Evolutionary conservation across 2,113 vertebrate genomes (phyloP), one percentile per base, ranked within the genome.

Genomic region (Melanerpes aurifrons): DNA sequence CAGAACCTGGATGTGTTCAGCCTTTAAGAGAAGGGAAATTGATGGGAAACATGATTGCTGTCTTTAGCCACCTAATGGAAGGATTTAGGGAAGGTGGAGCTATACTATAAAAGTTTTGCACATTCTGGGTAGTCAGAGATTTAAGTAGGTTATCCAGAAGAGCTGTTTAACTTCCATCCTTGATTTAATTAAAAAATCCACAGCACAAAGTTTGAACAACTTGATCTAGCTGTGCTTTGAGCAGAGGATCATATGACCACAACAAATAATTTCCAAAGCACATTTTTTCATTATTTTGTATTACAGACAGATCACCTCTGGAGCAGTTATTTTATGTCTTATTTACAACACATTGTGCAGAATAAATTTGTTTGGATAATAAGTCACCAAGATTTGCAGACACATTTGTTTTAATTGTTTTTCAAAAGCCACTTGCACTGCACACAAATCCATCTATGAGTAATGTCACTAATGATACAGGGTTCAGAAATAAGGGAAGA

Each of bases 201-300:
- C 3, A 3, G 5, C 15, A 10, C 15, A 67, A 29, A 10, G 0
- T 57, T 37, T 70, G 43, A 74, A n/a, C 4, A 63, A 29, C 9
- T 6, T 64, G 15, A 35, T 70, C 2, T 4, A 62, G 1, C 45
- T 70, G 9, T 16, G 3, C 9, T 70, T 50, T 31, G 10, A 53
- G 15, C 5, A 47, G 0, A 0, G 6, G 6, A 81, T 9, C 5
- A 71, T 9, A 53, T 21, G 26, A 66, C 7, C 10, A 58, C 4
- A 12, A 78, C 17, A 72, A 77, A 59, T 40, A n/a, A 21, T 21
- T 59, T 87, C 24, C 3, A 1, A 83, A 28, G 2, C 56, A 8
- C 40, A 18, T 50, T 73, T 80, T 45, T 69, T 43, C 12, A 28
- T 29, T 0, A 50, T 67, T 82, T 24, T 6, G 0, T 58, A 9